These are phyloP conservation scores for Epinephelus cyanopodus DNA, from an alignment of 2,113 vertebrate genomes.

Conservation along the genomic window DNA sequence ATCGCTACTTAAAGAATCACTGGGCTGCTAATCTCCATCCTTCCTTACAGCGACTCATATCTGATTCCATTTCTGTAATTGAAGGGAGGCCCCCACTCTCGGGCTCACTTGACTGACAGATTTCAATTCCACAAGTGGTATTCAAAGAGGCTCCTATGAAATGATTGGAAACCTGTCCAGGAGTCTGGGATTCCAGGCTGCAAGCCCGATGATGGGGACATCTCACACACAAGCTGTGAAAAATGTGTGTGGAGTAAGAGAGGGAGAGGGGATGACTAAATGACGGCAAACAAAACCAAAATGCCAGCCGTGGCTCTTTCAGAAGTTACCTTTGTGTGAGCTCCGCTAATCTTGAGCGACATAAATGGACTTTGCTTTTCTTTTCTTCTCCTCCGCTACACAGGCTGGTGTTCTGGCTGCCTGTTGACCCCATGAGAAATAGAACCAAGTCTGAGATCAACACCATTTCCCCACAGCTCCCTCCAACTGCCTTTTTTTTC, in stretches of 20 bases:
- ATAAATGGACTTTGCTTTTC: slow-evolving; percentile 40
- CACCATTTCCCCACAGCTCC: slow-evolving; percentile 33
- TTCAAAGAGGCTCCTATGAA: slow-evolving; percentile 56
- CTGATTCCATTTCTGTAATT: slow-evolving; percentile 76
- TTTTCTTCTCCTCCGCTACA: not conserved
- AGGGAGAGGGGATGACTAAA: slow-evolving; percentile 5
- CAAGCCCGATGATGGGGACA: slow-evolving; percentile 17
- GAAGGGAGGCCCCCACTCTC: slow-evolving; percentile 32
- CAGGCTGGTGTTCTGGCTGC: slow-evolving; percentile 8
- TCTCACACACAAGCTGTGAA: slow-evolving; percentile 18
- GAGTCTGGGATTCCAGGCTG: slow-evolving; percentile 36
- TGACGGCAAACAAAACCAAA: slow-evolving; percentile 32
- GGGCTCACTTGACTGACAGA: slow-evolving; percentile 66
- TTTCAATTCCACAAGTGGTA: slow-evolving; percentile 68
- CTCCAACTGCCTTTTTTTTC: slow-evolving; percentile 22
- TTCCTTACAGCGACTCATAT: slow-evolving; percentile 63
- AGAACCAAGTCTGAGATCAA: slow-evolving; percentile 39
- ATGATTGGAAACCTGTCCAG: slow-evolving; percentile 64
- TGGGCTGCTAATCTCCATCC: slow-evolving; percentile 60
- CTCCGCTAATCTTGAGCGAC: slow-evolving; percentile 28
- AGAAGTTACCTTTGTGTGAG: slow-evolving; percentile 31
- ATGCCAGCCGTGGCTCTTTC: slow-evolving; percentile 15
- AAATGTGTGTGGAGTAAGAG: not conserved
- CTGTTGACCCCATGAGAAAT: slow-evolving; percentile 46
- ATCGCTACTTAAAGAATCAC: slow-evolving; percentile 57